A percentile compares a stretch with the other conserved stretches of the same genome.
These are phyloP conservation scores for Mycalesis mineus DNA, from an alignment of 2,888 invertebrate genomes.

Conservation along the genomic window DNA sequence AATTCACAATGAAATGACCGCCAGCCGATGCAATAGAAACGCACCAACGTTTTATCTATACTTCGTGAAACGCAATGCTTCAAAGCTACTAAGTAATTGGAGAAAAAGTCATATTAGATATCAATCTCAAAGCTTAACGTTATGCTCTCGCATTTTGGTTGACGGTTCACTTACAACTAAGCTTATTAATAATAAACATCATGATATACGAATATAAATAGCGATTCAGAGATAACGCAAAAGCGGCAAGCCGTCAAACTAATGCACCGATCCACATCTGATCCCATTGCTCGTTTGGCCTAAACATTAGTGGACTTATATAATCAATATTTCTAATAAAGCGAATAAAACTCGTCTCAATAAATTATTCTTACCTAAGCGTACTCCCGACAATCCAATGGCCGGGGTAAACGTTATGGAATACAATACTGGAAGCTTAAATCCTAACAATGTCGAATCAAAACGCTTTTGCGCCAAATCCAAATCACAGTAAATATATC, in stretches of 20 bases:
- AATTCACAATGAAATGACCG: background rate
- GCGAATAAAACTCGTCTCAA: background rate
- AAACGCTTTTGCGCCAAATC: constrained; percentile 31
- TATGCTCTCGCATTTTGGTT: constrained; percentile 35
- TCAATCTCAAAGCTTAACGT: background rate
- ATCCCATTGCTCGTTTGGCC: constrained; percentile 4
- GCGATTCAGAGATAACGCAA: constrained; percentile 33
- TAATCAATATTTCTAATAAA: constrained; percentile 6
- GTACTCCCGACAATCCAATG: background rate
- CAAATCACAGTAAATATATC: constrained; percentile 26
- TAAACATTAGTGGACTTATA: constrained; percentile 7
- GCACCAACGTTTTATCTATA: background rate
- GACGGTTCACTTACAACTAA: constrained; percentile 20
- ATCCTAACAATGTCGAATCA: constrained; percentile 1
- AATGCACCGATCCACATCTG: constrained; percentile 9
- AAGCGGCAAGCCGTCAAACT: constrained; percentile 23
- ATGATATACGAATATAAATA: constrained; percentile 18
- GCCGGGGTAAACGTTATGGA: constrained; percentile 3
- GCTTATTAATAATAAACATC: constrained; percentile 21
- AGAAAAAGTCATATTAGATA: background rate
- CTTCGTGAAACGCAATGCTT: background rate
- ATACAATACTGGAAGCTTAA: constrained; percentile 13
- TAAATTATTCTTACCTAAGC: constrained; percentile 7
- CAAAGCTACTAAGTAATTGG: background rate
- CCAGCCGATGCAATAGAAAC: background rate